A percentile compares a stretch with the other conserved stretches of the same genome.
These are phyloP conservation scores for Carollia perspicillata DNA, from an alignment of 2,113 vertebrate genomes.

Conservation along the genomic window DNA sequence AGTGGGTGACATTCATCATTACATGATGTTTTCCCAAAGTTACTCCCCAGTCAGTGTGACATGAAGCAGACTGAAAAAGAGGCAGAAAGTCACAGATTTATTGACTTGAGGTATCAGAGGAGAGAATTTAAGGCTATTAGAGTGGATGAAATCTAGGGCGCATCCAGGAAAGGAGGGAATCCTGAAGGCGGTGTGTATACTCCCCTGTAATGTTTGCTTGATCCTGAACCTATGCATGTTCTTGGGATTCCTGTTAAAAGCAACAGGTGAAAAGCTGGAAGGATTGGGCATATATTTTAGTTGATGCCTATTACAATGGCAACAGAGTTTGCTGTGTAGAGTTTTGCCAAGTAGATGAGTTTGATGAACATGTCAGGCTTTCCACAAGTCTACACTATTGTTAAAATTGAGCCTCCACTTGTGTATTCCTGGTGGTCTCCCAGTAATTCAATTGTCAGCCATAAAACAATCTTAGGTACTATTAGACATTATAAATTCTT, in stretches of 20 bases:
- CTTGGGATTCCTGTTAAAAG: background rate
- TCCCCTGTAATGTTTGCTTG: background rate
- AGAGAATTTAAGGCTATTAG: background rate
- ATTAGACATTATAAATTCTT: background rate
- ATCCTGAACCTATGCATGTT: background rate
- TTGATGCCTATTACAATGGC: background rate
- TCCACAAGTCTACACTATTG: background rate
- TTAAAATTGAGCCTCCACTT: background rate
- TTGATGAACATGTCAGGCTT: background rate
- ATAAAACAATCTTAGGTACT: background rate
- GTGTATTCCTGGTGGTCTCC: background rate
- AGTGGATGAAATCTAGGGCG: background rate
- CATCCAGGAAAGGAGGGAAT: background rate
- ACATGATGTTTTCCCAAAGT: background rate
- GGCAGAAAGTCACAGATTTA: background rate
- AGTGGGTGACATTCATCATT: background rate
- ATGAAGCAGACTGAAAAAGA: background rate
- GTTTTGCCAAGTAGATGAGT: background rate
- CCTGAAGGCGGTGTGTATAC: background rate
- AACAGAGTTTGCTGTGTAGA: background rate
- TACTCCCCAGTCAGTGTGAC: background rate
- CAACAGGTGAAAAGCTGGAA: background rate
- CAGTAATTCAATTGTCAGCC: background rate
- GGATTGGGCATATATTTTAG: background rate
- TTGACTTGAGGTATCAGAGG: background rate